phyloP scores from a whole-genome alignment of 2,113 vertebrate species.

The Sinocyclocheilus anshuiensis region DNA sequence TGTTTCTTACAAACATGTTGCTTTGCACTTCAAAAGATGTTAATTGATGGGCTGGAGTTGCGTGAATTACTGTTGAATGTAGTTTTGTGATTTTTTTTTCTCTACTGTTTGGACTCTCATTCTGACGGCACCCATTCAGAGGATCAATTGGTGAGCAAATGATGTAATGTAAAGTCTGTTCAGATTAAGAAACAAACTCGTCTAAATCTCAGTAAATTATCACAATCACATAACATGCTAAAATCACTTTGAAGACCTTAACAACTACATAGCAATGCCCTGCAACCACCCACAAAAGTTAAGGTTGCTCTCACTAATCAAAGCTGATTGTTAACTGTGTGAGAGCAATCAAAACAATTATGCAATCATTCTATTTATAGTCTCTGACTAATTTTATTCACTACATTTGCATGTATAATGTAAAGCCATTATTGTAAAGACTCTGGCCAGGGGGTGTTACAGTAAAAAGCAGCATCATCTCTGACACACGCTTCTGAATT shows the following conservation, averaged over 20 bases:
- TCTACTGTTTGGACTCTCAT: too few species aligned
- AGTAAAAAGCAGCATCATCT: background rate
- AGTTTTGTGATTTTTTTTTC: too few species aligned
- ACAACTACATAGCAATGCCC: background rate
- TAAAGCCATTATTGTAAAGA: background rate
- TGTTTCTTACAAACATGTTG: too few species aligned
- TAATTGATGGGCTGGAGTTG: too few species aligned
- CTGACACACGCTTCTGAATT: conserved; percentile 12
- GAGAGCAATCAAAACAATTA: background rate
- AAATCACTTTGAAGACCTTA: background rate
- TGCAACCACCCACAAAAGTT: conserved; percentile 10
- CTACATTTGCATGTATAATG: conserved; percentile 17
- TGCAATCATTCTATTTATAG: background rate
- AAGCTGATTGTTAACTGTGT: conserved; percentile 29
- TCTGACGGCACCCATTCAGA: too few species aligned
- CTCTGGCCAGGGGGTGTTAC: background rate
- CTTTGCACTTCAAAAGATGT: too few species aligned
- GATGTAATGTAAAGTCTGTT: background rate
- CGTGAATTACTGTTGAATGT: too few species aligned
- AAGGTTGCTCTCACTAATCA: conserved; percentile 34
- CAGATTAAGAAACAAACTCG: too few species aligned
- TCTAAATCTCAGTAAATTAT: too few species aligned
- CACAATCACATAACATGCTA: background rate
- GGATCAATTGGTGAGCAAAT: too few species aligned
- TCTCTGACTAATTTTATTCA: background rate